Conservation (phyloP, 2,888 invertebrate genomes). For the Apamea monoglypha region DNA sequence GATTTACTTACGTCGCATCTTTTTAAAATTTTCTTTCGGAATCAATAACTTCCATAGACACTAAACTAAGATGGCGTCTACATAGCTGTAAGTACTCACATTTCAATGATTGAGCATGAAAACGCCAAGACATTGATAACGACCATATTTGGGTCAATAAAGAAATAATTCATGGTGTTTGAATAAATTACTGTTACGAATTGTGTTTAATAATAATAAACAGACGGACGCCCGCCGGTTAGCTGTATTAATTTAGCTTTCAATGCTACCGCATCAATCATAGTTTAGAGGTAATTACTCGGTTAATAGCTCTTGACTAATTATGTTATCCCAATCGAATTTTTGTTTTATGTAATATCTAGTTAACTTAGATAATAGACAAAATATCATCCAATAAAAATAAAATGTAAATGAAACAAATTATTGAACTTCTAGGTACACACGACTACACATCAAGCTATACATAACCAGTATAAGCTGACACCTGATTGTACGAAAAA, state of each 20-base stretch:
- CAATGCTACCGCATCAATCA: slow-evolving; percentile 51
- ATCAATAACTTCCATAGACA: slow-evolving; percentile 3
- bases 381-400: neutral
- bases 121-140: slow-evolving; percentile 28
- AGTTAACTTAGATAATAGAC: neutral
- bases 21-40: neutral
- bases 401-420: neutral
- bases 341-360: slow-evolving; percentile 18
- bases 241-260: slow-evolving; percentile 47
- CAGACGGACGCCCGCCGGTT: slow-evolving; percentile 40
- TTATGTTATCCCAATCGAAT: slow-evolving; percentile 47
- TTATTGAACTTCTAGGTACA: neutral
- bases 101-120: slow-evolving; percentile 27
- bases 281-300: slow-evolving; percentile 52
- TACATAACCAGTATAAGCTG: no score
- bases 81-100: neutral
- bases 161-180: slow-evolving; percentile 48
- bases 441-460: no score
- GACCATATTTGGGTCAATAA: slow-evolving; percentile 48
- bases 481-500: no score
- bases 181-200: slow-evolving; percentile 50
- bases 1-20: neutral
- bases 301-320: slow-evolving; percentile 46
- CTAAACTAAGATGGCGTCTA: neutral
- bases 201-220: slow-evolving; percentile 51